phyloP scores from a whole-genome alignment of 2,888 invertebrate genomes.

The Pardosa pseudoannulata region DNA sequence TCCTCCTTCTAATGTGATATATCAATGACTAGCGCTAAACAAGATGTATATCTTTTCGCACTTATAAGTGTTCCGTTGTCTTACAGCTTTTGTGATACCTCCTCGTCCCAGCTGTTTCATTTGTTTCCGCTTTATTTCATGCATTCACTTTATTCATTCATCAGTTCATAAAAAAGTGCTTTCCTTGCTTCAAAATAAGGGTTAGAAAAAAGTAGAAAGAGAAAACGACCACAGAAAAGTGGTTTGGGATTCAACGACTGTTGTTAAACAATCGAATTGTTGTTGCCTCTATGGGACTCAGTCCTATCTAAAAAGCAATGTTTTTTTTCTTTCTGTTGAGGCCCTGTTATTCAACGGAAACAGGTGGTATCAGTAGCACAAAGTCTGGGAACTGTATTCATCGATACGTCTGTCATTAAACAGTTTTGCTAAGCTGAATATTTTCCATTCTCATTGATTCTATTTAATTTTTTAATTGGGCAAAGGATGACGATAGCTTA shows the following conservation, averaged over 20 bases:
- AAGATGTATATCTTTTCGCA: background rate
- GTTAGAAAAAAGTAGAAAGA: no score
- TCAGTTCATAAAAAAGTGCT: no score
- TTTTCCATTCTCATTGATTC: no score
- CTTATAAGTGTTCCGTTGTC: background rate
- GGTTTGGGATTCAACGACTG: background rate
- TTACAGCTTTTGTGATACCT: background rate
- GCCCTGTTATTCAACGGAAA: background rate
- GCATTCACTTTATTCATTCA: no score
- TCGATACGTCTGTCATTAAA: no score
- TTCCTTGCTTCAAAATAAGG: no score
- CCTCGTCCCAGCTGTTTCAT: background rate
- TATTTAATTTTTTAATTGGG: no score
- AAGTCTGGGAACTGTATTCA: background rate
- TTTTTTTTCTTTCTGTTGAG: background rate
- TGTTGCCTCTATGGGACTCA: background rate
- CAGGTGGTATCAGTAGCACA: background rate
- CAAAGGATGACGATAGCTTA: no score
- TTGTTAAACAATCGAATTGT: background rate
- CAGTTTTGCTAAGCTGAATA: no score
- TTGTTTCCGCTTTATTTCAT: background rate
- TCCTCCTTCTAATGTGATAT: background rate
- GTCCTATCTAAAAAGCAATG: background rate
- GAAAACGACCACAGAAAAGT: background rate
- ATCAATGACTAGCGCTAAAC: background rate